phyloP scores from a whole-genome alignment of 2,797 vertebrate genomes.

The Mastacembelus armatus region DNA sequence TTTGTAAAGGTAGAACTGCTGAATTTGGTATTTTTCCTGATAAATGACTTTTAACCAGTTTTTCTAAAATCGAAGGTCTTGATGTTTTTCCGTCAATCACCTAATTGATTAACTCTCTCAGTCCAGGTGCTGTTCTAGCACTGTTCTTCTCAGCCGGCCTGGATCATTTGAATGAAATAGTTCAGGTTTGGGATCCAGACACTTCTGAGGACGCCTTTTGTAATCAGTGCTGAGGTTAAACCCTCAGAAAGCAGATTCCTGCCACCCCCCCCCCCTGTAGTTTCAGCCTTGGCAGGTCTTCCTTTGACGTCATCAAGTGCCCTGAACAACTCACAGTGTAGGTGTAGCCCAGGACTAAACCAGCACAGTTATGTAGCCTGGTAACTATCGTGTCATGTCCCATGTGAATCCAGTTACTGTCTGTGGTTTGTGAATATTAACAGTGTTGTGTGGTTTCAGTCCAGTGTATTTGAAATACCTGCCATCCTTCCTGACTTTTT shows the following conservation, averaged over 20 bases:
- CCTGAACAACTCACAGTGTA: conserved; percentile 34
- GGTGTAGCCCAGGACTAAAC: conserved; percentile 47
- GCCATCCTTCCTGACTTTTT: conserved; percentile 11
- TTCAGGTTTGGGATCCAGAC: background rate
- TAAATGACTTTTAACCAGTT: background rate
- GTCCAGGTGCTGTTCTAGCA: no score
- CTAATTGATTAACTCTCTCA: background rate
- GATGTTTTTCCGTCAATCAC: background rate
- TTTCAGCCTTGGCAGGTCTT: conserved; percentile 35
- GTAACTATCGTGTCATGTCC: background rate
- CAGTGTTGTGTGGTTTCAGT: conserved; percentile 22
- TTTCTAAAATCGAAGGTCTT: background rate
- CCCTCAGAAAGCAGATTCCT: background rate
- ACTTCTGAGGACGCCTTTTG: no score
- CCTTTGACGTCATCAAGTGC: conserved; percentile 48
- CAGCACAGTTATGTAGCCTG: conserved; percentile 66
- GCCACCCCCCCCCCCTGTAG: conserved; percentile 3
- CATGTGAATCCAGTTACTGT: conserved; percentile 5
- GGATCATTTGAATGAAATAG: background rate
- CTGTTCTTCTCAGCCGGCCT: background rate
- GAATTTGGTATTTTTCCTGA: background rate
- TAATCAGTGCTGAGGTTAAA: no score
- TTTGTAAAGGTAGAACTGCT: background rate
- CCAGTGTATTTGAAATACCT: conserved; percentile 18
- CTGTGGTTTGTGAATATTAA: conserved; percentile 23